Evolutionary conservation across 2,888 invertebrate species (phyloP).

Genomic region (Ophioninae sp.): DNA sequence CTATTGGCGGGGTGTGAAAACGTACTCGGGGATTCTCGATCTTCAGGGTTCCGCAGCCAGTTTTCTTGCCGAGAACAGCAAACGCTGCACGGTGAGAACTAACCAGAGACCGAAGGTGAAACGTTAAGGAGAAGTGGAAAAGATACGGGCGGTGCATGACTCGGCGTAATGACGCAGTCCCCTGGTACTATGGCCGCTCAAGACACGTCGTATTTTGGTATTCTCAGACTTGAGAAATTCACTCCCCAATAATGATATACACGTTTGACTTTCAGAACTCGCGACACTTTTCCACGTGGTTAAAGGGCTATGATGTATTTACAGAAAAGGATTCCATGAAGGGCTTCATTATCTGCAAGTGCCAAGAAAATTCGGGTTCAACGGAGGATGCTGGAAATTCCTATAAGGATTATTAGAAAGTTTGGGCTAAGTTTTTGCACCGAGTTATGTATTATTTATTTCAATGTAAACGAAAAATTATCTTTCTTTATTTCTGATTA

Average conservation of each 20-base stretch:
- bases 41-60: constrained; percentile 45
- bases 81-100: constrained; percentile 53
- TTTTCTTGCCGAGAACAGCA: constrained; percentile 36
- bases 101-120: constrained; percentile 40
- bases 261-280: constrained; percentile 21
- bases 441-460: constrained; percentile 1
- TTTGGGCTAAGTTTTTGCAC: too few species aligned
- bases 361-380: constrained; percentile 18
- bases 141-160: constrained; percentile 69
- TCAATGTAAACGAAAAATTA: not conserved
- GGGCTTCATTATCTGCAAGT: not conserved
- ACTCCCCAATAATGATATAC: constrained; percentile 45
- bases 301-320: constrained; percentile 41
- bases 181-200: constrained; percentile 37
- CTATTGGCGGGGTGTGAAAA: constrained; percentile 61
- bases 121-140: constrained; percentile 60
- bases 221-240: constrained; percentile 56
- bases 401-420: constrained; percentile 14
- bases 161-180: constrained; percentile 61
- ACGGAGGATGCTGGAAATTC: not conserved
- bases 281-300: constrained; percentile 47
- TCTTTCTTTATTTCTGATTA: too few species aligned
- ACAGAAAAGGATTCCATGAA: constrained; percentile 21
- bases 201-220: constrained; percentile 67
- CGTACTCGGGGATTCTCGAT: constrained; percentile 42